phyloP scores from a whole-genome alignment of 2,888 invertebrate species.

The Xanthia icteritia region DNA sequence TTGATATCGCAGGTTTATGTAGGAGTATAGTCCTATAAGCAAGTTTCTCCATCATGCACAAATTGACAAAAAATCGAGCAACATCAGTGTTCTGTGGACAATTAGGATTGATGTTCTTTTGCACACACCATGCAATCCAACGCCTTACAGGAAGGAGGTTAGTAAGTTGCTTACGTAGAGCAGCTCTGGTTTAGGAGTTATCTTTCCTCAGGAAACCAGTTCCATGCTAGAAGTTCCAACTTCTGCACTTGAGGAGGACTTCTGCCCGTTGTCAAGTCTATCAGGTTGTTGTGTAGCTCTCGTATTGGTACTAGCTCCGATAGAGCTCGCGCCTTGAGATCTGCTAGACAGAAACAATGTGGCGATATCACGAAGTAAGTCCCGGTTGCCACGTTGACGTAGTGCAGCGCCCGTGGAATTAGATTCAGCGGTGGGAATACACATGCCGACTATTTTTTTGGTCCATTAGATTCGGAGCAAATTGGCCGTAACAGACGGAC shows the following conservation, averaged over 20 bases:
- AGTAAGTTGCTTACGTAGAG: not conserved
- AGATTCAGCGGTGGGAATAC: too few relatives aligned
- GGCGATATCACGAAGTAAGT: too few relatives aligned
- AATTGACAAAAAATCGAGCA: not conserved
- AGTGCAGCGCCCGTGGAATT: too few relatives aligned
- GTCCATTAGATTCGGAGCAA: too few relatives aligned
- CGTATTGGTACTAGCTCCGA: too few relatives aligned
- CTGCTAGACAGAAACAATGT: too few relatives aligned
- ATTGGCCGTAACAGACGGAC: too few relatives aligned
- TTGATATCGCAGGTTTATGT: not conserved
- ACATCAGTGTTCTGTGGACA: not conserved
- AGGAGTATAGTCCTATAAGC: not conserved
- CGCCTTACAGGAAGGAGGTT: too few relatives aligned
- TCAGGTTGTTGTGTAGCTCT: not conserved
- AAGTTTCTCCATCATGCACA: not conserved
- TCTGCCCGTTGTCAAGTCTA: not conserved
- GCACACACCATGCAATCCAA: conserved; percentile 1
- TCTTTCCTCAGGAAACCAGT: not conserved
- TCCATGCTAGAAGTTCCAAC: not conserved
- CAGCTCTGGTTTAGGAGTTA: not conserved
- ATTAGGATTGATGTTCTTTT: not conserved
- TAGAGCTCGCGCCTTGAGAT: too few relatives aligned
- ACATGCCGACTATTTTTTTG: too few relatives aligned
- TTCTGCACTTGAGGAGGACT: not conserved
- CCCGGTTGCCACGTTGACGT: too few relatives aligned